Base-by-base conservation (phyloP, 30 jellyfish, hydroid and myxozoan species). In the Nemopilema nomurai region DNA sequence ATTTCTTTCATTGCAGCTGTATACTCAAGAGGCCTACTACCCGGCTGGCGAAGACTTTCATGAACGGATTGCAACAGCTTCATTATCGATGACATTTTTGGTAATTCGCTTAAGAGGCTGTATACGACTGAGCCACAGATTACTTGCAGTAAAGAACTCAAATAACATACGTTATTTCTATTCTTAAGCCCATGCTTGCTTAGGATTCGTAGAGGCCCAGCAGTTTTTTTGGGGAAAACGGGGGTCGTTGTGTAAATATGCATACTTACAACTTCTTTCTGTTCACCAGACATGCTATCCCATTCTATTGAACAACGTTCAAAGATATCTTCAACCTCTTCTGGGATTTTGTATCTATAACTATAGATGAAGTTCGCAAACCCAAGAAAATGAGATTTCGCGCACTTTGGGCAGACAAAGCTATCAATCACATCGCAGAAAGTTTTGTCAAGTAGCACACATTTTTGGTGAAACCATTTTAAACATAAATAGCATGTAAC, bases 181-280 rank as follows among this genome's bases (percentile, higher is more conserved):
- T 70, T 70, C 28, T 50, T 52, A 8, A 70, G 32, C 29, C 80
- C 80, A 20, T 52, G 3, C 49, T 70, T 70, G 27, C 80, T 70
- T 23, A 68, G 52, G 52, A 70, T 52, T 1, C n/a, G 16, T 16
- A 70, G 28, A 23, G 57, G 80, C 24, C 80, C 80, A 28, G 28
- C 49, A 22, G 4, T n/a, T 67, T n/a, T n/a, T n/a, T n/a, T n/a
- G n/a, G n/a, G n/a, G n/a, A n/a, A n/a, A n/a, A n/a, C n/a, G n/a
- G n/a, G 77, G 32, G 24, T 1, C 71, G 28, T 67, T 67, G 77
- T 6, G 51, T n/a, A 67, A 22, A 16, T 67, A 67, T 67, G 77
- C 25, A 18, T n/a, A 16, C 33, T 28, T 18, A 23, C 49, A 25
- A 26, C 3, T 8, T 6, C 64, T 52, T 70, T 28, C 24, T 26